Evolutionary conservation across 2,888 invertebrate species (phyloP).

Genomic region (Parochlus steinenii): DNA sequence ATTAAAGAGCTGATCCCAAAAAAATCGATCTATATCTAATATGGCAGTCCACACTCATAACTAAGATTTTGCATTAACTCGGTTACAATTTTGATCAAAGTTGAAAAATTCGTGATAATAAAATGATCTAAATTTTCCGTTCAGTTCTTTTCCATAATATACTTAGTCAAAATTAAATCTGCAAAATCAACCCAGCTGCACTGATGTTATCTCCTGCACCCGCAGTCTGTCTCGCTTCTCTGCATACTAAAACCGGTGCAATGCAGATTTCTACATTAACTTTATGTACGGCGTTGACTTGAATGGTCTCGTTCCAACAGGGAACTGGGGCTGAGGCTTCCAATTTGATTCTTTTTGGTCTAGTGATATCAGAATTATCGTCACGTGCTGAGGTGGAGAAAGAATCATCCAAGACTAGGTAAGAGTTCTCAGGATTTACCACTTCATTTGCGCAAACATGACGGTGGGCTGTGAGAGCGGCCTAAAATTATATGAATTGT

Average conservation of each 20-base stretch:
- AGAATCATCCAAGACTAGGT: conserved; percentile 64
- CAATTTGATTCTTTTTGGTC: conserved; percentile 40
- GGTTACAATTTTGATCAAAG: too few species aligned
- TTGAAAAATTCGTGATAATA: too few species aligned
- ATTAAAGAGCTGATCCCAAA: too few species aligned
- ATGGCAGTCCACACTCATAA: too few species aligned
- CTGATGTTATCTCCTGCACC: conserved; percentile 82
- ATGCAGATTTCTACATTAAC: conserved; percentile 50
- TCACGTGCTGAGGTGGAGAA: conserved; percentile 49
- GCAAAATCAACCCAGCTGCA: conserved; percentile 66
- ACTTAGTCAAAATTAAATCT: too few species aligned
- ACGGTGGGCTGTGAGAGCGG: conserved; percentile 5
- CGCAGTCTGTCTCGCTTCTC: conserved; percentile 61
- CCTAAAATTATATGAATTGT: background rate
- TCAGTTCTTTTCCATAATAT: too few species aligned
- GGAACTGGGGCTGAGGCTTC: conserved; percentile 56
- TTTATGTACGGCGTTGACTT: conserved; percentile 22
- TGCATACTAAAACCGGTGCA: conserved; percentile 71
- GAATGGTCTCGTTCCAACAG: conserved; percentile 58
- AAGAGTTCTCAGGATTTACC: conserved; percentile 25
- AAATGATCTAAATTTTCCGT: too few species aligned
- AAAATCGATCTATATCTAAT: too few species aligned
- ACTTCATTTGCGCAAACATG: conserved; percentile 3
- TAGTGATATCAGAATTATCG: conserved; percentile 29
- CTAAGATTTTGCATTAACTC: too few species aligned